Base-by-base conservation (phyloP, 2,113 vertebrate genomes). In the Triplophysa rosa region DNA sequence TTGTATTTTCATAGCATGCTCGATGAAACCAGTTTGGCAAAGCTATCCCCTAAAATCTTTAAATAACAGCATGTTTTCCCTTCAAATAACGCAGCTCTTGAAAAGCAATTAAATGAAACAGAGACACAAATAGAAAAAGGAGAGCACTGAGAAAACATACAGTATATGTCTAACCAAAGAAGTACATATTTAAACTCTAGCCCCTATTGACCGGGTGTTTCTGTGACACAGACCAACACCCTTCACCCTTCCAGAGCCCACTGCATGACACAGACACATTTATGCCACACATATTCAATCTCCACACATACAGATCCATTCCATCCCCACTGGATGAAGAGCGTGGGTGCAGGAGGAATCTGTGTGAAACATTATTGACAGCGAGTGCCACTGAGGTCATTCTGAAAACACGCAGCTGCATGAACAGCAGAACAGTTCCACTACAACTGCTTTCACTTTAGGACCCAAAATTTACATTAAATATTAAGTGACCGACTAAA, bases 341-440 rank as follows among this genome's bases (percentile, higher is more conserved):
- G 73, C 80, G 85, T 86, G 90, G 90, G 90, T 83, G 74, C 68
- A 81, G 77, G 61, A 85, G 77, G 89, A 91, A 91, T 91, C 83
- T 90, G 69, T 85, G 84, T 88, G 86, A 93, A 85, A 87, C 87
- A 88, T 89, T 88, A 91, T 88, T 91, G 90, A 82, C 87, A 85
- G 86, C 86, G 86, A 89, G 88, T 90, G 83, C 87, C 78, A 83
- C 85, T 88, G 87, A 90, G 86, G 84, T 90, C 87, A 91, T 85
- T 84, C 81, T 77, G 47, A 76, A 91, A 90, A 82, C 88, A 89
- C 83, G 88, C 82, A 71, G 86, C 84, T 84, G 83, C 87, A 90
- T 58, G 47, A 14, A 63, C 21, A 74, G 71, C 58, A 62, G 58
- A 47, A 56, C 24, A 52, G 45, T 7, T 23, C 52, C 16, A n/a